Evolutionary conservation across 2,888 invertebrate species (phyloP), one percentile per base, ranked within the genome.

Genomic region (Geophilus truncorum): DNA sequence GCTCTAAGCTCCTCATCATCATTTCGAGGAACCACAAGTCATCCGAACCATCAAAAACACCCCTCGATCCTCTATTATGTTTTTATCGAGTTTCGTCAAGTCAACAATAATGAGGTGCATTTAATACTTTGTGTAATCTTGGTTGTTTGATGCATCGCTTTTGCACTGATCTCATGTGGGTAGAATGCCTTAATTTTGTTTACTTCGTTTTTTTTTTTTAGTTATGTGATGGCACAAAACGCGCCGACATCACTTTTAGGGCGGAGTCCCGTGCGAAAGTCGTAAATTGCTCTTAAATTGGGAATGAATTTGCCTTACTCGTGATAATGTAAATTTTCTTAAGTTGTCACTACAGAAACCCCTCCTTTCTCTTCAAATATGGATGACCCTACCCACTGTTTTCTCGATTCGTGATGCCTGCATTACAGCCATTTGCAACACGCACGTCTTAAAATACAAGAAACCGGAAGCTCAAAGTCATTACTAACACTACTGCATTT

Each of bases 241-340:
- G 18, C 9, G 57, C 57, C 57, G 57, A 57, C 57, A 57, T 57
- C 57, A 57, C 57, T 18, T 57, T 57, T 57, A 21, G 57, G 57
- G 57, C 57, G 57, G 5, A 57, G 57, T 57, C 15, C 57, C 57
- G 57, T 57, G 57, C 57, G 57, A 57, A 57, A 57, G 57, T 57
- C 57, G 57, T 57, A 57, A 57, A 57, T 57, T 57, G 57, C 57
- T 57, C 57, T 57, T 21, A 57, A 57, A 57, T 57, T 57, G 57
- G 57, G 57, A 57, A 57, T 57, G 57, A 57, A 57, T 57, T 57
- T 57, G n/a, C 57, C 40, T 57, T 57, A 23, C 57, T 57, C 57
- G 23, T 57, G 18, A 57, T 57, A 57, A 57, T 57, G 57, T 57
- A 57, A 57, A 57, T 57, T 57, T 57, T 57, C 57, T 57, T 57